phyloP scores from a whole-genome alignment of 2,113 vertebrate species.

The Antennarius striatus region DNA sequence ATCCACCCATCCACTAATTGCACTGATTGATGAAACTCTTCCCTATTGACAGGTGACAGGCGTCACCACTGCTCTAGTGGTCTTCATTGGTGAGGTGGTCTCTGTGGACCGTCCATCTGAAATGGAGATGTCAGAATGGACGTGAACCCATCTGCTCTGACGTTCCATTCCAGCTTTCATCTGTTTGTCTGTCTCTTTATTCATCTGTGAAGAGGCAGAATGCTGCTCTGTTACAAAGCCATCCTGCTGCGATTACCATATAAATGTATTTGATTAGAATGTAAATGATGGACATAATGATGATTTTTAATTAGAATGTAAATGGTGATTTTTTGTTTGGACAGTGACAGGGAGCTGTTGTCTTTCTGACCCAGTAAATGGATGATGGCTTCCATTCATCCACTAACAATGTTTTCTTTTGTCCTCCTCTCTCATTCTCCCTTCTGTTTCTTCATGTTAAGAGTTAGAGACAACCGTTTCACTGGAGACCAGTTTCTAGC shows the following conservation, averaged over 20 bases:
- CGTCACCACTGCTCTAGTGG: constrained; percentile 18
- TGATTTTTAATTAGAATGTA: constrained; percentile 72
- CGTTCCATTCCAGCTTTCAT: constrained; percentile 38
- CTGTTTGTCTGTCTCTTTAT: constrained; percentile 41
- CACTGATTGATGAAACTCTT: constrained; percentile 31
- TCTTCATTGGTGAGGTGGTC: constrained; percentile 31
- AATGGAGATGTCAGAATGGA: constrained; percentile 53
- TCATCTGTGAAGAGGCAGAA: constrained; percentile 43
- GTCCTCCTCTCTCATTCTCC: constrained; percentile 12
- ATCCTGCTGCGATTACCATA: constrained; percentile 62
- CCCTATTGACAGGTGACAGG: constrained; percentile 42
- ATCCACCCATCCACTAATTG: neutral
- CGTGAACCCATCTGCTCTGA: constrained; percentile 62
- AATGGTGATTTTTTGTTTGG: constrained; percentile 66
- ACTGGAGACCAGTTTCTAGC: too few species aligned
- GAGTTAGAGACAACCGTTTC: too few species aligned
- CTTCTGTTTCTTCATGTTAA: too few species aligned
- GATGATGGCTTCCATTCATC: constrained; percentile 47
- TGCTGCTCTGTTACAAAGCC: constrained; percentile 43
- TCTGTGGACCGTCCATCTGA: constrained; percentile 9
- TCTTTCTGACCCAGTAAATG: constrained; percentile 29
- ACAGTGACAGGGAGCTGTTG: constrained; percentile 53
- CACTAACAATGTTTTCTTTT: constrained; percentile 24
- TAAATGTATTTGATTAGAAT: constrained; percentile 71
- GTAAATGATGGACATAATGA: constrained; percentile 66